A percentile compares a stretch with the other conserved stretches of the same genome.
Conservation (phyloP, 1,140 invertebrate genomes). For the Pollicipes pollicipes region DNA sequence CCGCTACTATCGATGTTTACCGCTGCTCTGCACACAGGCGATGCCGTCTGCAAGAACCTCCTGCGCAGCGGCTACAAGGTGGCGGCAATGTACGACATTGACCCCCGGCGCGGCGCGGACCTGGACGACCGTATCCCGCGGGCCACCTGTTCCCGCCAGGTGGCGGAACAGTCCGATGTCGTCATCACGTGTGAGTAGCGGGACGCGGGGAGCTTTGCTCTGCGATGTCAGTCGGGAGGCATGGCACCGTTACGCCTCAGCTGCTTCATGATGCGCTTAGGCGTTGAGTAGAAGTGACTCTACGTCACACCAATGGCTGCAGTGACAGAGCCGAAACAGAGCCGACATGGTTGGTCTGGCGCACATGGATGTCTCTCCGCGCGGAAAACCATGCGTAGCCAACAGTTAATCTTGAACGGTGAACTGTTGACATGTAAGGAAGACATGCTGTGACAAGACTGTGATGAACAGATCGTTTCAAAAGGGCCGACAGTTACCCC, state of each 20-base stretch:
- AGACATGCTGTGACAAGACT: too few species aligned
- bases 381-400: too few species aligned
- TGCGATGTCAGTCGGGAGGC: neutral
- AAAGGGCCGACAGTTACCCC: too few species aligned
- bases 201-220: neutral
- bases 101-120: neutral
- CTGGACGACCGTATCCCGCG: slow-evolving; percentile 6
- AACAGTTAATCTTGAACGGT: too few species aligned
- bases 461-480: too few species aligned
- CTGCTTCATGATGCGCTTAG: neutral
- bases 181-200: slow-evolving; percentile 14
- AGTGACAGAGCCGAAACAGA: neutral
- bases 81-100: slow-evolving; percentile 10
- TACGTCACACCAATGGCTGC: too few species aligned
- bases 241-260: neutral
- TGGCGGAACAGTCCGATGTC: slow-evolving; percentile 15
- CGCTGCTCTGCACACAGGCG: slow-evolving; percentile 7
- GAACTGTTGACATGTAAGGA: too few species aligned
- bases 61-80: slow-evolving; percentile 15
- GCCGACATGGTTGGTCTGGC: neutral
- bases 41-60: slow-evolving; percentile 16
- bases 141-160: slow-evolving; percentile 10
- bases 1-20: too few species aligned
- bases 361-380: too few species aligned
- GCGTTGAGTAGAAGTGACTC: too few species aligned